phyloP scores from a whole-genome alignment of 2,113 vertebrate genomes.

The Chloroceryle aenea region DNA sequence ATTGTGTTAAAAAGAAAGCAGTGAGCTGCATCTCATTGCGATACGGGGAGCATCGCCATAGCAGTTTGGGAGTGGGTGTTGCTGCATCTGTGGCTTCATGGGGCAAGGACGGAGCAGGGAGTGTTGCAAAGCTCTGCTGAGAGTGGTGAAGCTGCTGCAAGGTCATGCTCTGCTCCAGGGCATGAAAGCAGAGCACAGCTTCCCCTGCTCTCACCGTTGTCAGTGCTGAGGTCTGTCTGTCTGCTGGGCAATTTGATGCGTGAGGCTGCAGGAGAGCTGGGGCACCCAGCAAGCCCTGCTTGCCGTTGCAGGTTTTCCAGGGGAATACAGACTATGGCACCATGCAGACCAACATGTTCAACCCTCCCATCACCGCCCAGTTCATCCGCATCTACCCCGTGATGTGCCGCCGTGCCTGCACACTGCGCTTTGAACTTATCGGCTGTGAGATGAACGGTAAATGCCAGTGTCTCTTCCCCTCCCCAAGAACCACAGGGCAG shows the following conservation, averaged over 20 bases:
- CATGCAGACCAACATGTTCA: slow-evolving; percentile 85
- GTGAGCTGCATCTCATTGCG: accelerated
- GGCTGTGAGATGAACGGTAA: slow-evolving; percentile 96
- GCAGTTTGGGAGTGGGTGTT: background rate
- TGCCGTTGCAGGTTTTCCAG: slow-evolving; percentile 80
- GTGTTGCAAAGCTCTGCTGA: background rate
- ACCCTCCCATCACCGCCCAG: slow-evolving; percentile 83
- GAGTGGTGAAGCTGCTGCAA: background rate
- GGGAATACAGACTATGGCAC: slow-evolving; percentile 86
- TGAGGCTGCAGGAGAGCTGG: background rate
- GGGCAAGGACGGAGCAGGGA: background rate
- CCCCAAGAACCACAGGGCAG: background rate
- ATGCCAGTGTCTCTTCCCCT: background rate
- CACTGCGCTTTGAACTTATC: slow-evolving; percentile 92
- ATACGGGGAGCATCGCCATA: background rate
- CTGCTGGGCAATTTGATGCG: background rate
- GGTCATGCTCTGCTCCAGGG: background rate
- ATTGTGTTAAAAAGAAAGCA: background rate
- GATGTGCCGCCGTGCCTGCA: slow-evolving; percentile 86
- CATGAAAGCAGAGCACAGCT: background rate
- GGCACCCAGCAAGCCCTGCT: background rate
- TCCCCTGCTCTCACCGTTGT: background rate
- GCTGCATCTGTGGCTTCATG: background rate
- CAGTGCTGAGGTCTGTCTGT: background rate
- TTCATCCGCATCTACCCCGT: slow-evolving; percentile 89